phyloP scores from a whole-genome alignment of 2,888 invertebrate genomes.

The Odontomyia ornata region DNA sequence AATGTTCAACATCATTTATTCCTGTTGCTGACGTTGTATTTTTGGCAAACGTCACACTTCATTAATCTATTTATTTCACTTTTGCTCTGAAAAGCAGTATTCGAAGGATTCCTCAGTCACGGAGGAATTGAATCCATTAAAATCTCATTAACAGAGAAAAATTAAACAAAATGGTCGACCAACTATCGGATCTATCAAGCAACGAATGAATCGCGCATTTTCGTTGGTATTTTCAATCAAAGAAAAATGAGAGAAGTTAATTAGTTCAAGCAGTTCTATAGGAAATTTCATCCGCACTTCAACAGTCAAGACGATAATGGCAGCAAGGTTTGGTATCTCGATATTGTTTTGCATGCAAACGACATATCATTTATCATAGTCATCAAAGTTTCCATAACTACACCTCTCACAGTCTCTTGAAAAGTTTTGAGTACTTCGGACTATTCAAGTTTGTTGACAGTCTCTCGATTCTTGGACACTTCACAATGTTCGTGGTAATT shows the following conservation, averaged over 20 bases:
- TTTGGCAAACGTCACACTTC: no score
- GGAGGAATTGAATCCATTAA: no score
- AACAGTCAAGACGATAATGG: neutral
- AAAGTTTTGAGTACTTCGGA: neutral
- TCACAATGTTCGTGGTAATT: slow-evolving; percentile 10
- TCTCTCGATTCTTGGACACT: neutral
- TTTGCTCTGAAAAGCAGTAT: no score
- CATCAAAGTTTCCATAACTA: slow-evolving; percentile 26
- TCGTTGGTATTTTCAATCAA: neutral
- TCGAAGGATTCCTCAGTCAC: no score
- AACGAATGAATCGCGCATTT: no score
- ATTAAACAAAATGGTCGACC: no score
- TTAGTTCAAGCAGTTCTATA: slow-evolving; percentile 2
- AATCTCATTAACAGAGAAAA: no score
- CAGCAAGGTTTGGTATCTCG: neutral
- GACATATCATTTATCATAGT: slow-evolving; percentile 29
- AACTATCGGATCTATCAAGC: no score
- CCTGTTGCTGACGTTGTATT: no score
- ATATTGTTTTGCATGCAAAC: slow-evolving; percentile 1
- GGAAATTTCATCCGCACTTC: neutral
- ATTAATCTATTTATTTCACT: no score
- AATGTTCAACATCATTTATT: no score
- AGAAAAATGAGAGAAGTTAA: slow-evolving; percentile 9
- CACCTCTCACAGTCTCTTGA: neutral
- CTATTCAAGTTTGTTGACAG: slow-evolving; percentile 7